Percentiles rank a stretch among this genome's conserved stretches.
These are phyloP conservation scores for Stigmatopora nigra DNA, from an alignment of 2,113 vertebrate genomes.

Conservation along the genomic window DNA sequence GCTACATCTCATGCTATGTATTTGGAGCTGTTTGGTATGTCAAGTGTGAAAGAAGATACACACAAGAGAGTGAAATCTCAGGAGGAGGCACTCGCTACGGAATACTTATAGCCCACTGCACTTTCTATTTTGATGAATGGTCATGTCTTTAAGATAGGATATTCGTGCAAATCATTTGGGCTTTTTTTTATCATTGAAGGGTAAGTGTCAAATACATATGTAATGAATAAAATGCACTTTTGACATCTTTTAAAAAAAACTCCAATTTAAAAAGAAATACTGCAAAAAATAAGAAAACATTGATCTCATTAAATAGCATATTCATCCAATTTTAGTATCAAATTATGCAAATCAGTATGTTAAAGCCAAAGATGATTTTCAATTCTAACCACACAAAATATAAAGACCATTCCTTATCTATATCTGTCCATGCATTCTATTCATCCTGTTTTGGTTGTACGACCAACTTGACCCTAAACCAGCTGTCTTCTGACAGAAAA, in stretches of 20 bases:
- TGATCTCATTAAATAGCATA: too few species aligned
- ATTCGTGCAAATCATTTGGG: neutral
- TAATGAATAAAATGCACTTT: neutral
- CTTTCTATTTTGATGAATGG: constrained; percentile 47
- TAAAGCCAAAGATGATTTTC: too few species aligned
- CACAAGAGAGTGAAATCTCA: constrained; percentile 25
- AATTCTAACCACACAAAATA: too few species aligned
- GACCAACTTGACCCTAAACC: too few species aligned
- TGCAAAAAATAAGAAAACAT: neutral
- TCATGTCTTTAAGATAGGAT: constrained; percentile 15
- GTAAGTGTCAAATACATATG: neutral
- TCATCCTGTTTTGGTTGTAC: too few species aligned
- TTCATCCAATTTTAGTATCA: too few species aligned
- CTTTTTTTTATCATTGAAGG: neutral
- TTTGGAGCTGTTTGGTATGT: constrained; percentile 37
- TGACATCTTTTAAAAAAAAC: neutral
- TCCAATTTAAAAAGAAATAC: neutral
- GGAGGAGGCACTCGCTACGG: constrained; percentile 34
- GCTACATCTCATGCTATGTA: constrained; percentile 40
- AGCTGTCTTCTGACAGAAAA: too few species aligned
- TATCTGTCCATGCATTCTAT: too few species aligned
- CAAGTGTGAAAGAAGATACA: constrained; percentile 50
- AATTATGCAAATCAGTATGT: too few species aligned
- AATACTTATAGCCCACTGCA: constrained; percentile 30
- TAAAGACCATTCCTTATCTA: too few species aligned